A percentile compares a stretch with the other conserved stretches of the same genome.
Conservation (phyloP, 2,113 vertebrate species). For the Struthidea cinerea region DNA sequence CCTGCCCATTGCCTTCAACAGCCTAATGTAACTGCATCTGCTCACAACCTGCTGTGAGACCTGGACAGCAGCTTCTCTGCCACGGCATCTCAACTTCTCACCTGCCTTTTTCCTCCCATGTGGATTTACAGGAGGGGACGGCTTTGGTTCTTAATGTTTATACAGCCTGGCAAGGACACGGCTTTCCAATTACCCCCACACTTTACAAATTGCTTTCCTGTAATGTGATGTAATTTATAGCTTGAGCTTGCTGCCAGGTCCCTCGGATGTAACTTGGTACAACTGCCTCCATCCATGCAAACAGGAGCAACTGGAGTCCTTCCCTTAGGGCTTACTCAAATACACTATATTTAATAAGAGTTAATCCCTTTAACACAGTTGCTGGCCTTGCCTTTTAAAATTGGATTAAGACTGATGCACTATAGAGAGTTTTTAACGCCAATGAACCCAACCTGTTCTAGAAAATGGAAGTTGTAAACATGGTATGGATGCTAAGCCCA, state of each 20-base stretch:
- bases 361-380: constrained; percentile 67
- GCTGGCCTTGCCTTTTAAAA: constrained; percentile 60
- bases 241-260: not conserved
- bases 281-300: not conserved
- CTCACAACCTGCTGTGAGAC: not conserved
- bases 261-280: constrained; percentile 10
- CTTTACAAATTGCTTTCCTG: not conserved
- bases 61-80: not conserved
- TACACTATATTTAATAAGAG: constrained; percentile 63
- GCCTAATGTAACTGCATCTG: not conserved
- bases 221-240: not conserved
- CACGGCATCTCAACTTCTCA: not conserved
- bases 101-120: not conserved
- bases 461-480: constrained; percentile 58
- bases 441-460: constrained; percentile 55
- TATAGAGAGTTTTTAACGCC: constrained; percentile 61
- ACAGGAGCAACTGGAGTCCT: constrained; percentile 38
- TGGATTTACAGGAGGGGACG: not conserved
- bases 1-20: not conserved
- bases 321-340: constrained; percentile 55
- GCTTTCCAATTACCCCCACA: not conserved
- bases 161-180: not conserved
- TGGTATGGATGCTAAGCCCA: not conserved
- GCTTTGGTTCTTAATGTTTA: not conserved
- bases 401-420: constrained; percentile 60